phyloP scores from a whole-genome alignment of 2,113 vertebrate genomes.

The Festucalex cinctus region DNA sequence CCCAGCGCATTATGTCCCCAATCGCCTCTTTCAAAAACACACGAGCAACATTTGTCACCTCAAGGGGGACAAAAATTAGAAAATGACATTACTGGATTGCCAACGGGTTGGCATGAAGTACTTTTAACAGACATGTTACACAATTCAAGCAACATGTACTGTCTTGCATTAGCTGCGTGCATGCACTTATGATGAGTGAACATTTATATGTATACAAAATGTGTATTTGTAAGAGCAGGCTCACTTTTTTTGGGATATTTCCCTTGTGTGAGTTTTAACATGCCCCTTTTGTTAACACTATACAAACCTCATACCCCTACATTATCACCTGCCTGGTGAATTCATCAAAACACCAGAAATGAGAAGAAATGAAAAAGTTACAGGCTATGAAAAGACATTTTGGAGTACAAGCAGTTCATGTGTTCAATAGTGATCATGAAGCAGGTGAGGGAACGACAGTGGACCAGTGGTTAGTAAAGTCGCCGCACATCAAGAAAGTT shows the following conservation, averaged over 20 bases:
- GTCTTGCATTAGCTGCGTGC: neutral
- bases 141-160: neutral
- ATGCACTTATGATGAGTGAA: neutral
- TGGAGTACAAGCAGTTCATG: too few species aligned
- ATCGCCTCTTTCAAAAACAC: conserved; percentile 1
- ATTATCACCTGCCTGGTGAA: neutral
- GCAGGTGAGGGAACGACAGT: too few species aligned
- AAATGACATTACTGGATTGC: neutral
- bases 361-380: neutral
- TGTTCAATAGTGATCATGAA: too few species aligned
- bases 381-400: neutral
- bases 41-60: neutral
- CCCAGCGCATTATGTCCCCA: neutral
- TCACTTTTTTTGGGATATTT: neutral
- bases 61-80: neutral
- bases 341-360: neutral
- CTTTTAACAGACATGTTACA: neutral
- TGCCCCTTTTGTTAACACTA: neutral
- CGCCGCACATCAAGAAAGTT: too few species aligned
- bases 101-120: neutral
- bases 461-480: too few species aligned
- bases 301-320: neutral
- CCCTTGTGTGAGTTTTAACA: neutral
- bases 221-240: neutral
- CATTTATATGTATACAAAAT: neutral